Conservation (phyloP, 2,797 vertebrate genomes). For the Austrolebias charrua region DNA sequence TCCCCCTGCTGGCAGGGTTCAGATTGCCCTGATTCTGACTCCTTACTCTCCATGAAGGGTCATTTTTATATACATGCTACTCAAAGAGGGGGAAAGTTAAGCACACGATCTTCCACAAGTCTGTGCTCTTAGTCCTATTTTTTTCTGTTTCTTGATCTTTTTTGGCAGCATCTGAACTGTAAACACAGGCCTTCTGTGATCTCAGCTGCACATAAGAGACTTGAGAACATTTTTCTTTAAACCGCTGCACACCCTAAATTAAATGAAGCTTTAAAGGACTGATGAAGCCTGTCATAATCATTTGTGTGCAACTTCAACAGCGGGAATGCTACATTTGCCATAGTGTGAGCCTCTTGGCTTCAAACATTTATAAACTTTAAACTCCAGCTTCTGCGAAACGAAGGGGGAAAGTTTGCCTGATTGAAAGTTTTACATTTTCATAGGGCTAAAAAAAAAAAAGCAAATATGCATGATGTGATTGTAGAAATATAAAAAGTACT, state of each 20-base stretch:
- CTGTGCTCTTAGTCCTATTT: constrained; percentile 29
- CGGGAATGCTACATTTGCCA: constrained; percentile 60
- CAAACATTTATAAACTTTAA: constrained; percentile 42
- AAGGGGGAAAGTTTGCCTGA: constrained; percentile 10
- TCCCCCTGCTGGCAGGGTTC: constrained; percentile 74
- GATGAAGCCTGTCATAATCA: constrained; percentile 71
- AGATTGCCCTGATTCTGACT: constrained; percentile 1
- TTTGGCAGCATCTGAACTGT: constrained; percentile 38
- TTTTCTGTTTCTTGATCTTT: constrained; percentile 21
- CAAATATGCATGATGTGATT: constrained; percentile 17
- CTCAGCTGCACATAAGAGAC: constrained; percentile 60
- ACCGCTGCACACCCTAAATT: constrained; percentile 42
- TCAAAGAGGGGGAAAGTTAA: too few relatives aligned
- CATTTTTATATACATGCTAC: too few relatives aligned
- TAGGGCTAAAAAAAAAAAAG: not conserved
- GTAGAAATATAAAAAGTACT: constrained; percentile 1
- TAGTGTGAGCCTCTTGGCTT: constrained; percentile 47
- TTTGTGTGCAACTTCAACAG: constrained; percentile 74
- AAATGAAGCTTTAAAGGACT: constrained; percentile 66
- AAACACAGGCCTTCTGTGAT: constrained; percentile 54
- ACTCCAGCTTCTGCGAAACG: constrained; percentile 30
- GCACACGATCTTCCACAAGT: constrained; percentile 3
- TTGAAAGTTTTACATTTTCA: not conserved
- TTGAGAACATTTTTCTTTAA: constrained; percentile 41
- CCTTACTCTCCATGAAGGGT: not conserved